Percentiles rank a stretch among this genome's conserved stretches.
phyloP scores from a whole-genome alignment of 2,888 invertebrate species.

The Hyles lineata region DNA sequence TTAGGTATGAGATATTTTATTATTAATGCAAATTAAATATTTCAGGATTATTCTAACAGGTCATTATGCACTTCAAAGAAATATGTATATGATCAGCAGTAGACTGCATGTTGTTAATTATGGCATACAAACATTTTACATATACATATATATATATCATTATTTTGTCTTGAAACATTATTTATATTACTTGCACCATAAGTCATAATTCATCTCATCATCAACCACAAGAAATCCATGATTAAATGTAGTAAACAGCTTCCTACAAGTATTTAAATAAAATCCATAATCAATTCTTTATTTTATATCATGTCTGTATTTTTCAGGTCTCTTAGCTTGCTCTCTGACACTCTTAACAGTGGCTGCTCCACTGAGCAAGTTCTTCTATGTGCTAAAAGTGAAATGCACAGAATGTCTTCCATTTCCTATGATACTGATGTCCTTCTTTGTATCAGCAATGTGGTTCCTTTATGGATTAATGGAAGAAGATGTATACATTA shows the following conservation, averaged over 20 bases:
- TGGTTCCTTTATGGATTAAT: constrained; percentile 95
- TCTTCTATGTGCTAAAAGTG: constrained; percentile 91
- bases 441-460: constrained; percentile 91
- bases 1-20: constrained; percentile 83
- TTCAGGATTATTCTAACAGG: background rate
- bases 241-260: too few species aligned
- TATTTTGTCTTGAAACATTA: too few species aligned
- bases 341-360: constrained; percentile 91
- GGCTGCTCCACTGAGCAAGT: constrained; percentile 91
- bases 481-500: constrained; percentile 91
- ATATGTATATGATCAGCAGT: too few species aligned
- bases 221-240: too few species aligned
- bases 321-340: constrained; percentile 87
- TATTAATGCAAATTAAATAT: background rate
- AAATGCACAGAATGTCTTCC: constrained; percentile 94
- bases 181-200: too few species aligned
- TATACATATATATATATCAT: too few species aligned
- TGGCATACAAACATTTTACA: too few species aligned
- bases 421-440: constrained; percentile 93
- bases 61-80: too few species aligned
- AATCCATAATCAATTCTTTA: background rate
- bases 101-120: too few species aligned
- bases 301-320: constrained; percentile 5
- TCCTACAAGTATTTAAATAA: background rate
- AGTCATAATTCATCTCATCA: too few species aligned